Base-by-base conservation (phyloP, 2,113 vertebrate genomes). In the Cacatua alba region DNA sequence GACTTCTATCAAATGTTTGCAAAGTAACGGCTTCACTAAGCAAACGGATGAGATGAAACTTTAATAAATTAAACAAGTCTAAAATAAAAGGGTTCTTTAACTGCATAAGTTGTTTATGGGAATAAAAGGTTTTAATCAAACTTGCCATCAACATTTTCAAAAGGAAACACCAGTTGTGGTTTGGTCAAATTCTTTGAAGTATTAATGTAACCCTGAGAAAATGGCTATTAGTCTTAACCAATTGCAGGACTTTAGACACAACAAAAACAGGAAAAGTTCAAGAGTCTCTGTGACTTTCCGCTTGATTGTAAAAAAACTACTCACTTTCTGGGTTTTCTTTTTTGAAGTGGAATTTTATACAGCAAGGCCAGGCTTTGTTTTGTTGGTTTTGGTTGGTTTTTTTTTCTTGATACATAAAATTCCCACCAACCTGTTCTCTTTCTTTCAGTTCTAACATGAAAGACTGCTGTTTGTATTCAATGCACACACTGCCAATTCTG, bases 241-340 rank as follows among this genome's bases (percentile, higher is more conserved):
- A 63, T 96, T 94, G 84, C 95, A 94, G 95, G 91, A 95, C 81
- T 79, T 93, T 76, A 96, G 95, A 96, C 96, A 94, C 94, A 96
- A 97, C 95, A 97, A 96, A 96, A 96, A 95, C 96, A 96, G 95
- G 96, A 97, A 97, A 94, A 96, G 86, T 96, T 96, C 81, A 92
- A 94, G 88, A 96, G 95, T 96, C 92, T 97, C 92, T 92, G 91
- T 93, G 95, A 95, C 87, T 96, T 96, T 96, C 95, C 86, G 88
- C 94, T 95, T 95, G 94, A 96, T 82, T 94, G 70, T 89, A 95
- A 94, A 83, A 83, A 94, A 95, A 95, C 88, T 96, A 65, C 94
- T 91, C 63, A 63, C 81, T 96, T 96, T 96, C 80, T 94, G 88
- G 18, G 57, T 86, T 95, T 93, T 90, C 80, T 96, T 96, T 96